phyloP scores from a whole-genome alignment of 2,888 invertebrate species.

The Catocala fraxini region DNA sequence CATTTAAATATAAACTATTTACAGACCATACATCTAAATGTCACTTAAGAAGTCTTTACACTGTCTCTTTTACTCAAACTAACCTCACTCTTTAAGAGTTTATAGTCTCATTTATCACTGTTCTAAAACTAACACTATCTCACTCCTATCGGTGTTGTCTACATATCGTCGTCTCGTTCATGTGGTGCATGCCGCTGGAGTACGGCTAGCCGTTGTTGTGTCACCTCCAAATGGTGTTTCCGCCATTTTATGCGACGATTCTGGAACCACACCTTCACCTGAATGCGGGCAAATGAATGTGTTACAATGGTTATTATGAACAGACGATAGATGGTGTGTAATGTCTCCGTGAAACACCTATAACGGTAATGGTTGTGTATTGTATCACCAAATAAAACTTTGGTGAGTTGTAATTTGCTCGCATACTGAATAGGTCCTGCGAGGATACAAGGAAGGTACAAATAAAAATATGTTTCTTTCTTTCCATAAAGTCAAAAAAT shows the following conservation, averaged over 20 bases:
- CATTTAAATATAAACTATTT: not conserved
- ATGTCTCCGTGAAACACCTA: too few species aligned
- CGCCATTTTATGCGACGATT: constrained; percentile 98
- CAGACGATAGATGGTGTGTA: too few species aligned
- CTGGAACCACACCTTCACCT: constrained; percentile 97
- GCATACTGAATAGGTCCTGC: too few species aligned
- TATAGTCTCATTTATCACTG: constrained; percentile 5
- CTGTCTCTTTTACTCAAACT: too few species aligned
- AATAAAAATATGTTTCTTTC: too few species aligned
- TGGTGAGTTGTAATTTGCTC: too few species aligned
- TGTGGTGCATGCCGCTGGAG: constrained; percentile 80
- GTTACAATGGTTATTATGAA: too few species aligned
- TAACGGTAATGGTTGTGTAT: too few species aligned
- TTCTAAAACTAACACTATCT: constrained; percentile 16
- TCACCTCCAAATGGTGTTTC: constrained; percentile 97
- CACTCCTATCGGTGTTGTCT: constrained; percentile 27
- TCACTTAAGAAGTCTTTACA: not conserved
- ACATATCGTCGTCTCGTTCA: constrained; percentile 75
- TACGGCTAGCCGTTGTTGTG: constrained; percentile 93
- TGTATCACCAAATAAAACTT: too few species aligned
- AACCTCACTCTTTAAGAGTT: constrained; percentile 12
- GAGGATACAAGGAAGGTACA: too few species aligned
- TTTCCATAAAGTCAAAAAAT: too few species aligned
- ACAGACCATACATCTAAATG: constrained; percentile 4
- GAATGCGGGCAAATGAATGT: constrained; percentile 39